Evolutionary conservation across 1,140 invertebrate species (phyloP), one percentile per base, ranked within the genome.

Genomic region (Brachionus rubens): DNA sequence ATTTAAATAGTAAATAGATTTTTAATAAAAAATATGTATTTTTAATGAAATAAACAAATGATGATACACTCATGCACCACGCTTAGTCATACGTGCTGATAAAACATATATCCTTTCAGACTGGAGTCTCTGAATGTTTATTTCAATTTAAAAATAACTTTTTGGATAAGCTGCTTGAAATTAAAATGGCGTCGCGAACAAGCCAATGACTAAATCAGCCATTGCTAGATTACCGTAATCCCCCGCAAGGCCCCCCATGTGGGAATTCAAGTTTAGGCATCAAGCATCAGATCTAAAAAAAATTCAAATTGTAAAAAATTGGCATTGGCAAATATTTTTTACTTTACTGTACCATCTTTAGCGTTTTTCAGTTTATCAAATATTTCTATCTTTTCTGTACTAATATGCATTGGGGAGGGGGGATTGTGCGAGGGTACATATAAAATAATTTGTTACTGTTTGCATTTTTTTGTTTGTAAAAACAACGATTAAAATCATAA

Each of bases 151-250:
- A 5, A 36, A 36, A 36, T 36, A 5, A 36, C 9, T n/a, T n/a
- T n/a, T n/a, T n/a, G n/a, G n/a, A 14, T 92, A 81, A 2, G 91
- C 91, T 1, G 91, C 91, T 86, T 92, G 91, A 81, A 92, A 92
- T 88, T 59, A 36, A 46, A 75, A 75, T 56, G 90, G 90, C 82
- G 91, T 90, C 48, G 89, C 88, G 79, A 91, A 91, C 41, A 91
- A 82, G 76, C 89, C 90, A 81, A 91, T 91, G 70, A 91, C 88
- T 77, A 91, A 90, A 80, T 91, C 90, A 12, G 90, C 90, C 75
- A 91, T 81, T 3, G 90, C 90, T 77, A 91, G 83, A 83, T 91
- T 91, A 1, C n/a, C n/a, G n/a, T n/a, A n/a, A n/a, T n/a, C n/a
- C n/a, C n/a, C n/a, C n/a, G n/a, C n/a, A n/a, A n/a, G n/a, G n/a